Base-by-base conservation (phyloP, 2,888 invertebrate genomes). In the Lepidocyrtinus sp. region DNA sequence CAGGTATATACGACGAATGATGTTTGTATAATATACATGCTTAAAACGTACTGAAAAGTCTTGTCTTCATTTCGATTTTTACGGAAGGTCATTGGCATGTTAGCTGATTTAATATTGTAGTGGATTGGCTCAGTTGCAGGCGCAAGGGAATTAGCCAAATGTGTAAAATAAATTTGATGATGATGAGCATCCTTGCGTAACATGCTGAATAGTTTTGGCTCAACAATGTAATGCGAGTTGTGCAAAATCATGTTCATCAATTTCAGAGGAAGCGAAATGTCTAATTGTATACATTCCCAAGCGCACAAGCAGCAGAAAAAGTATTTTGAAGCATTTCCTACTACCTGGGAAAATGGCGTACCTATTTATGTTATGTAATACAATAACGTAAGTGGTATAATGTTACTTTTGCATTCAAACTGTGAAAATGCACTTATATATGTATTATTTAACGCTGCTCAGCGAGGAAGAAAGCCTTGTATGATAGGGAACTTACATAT, bases 61-160 rank as follows among this genome's bases (percentile, higher is more conserved):
- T 73, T 78, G 73, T 82, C 72, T 78, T 85, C 84, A 85, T 86
- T 86, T 86, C 86, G 85, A 84, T 86, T 86, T 86, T 76, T 82
- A 84, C 83, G 71, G 83, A 85, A 85, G 86, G 86, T 86, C 86
- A 86, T 84, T 85, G 86, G 82, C 85, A 83, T 81, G 82, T 21
- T 59, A 21, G 59, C 59, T 59, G 19, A 59, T 59, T 59, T 59
- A 22, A 59, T 59, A 59, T 19, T 59, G 21, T 22, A 59, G 59
- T 59, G 59, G 19, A 21, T 59, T 9, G 21, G 59, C 59, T 21
- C 22, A 59, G 59, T 59, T 62, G 78, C 50, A 69, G 73, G 59
- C 65, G 64, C 65, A 64, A 21, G 9, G n/a, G 7, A 59, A 59
- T 59, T n/a, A n/a, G n/a, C n/a, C n/a, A n/a, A 21, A 59, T 19